Percentiles rank a stretch among this genome's conserved stretches.
These are phyloP conservation scores for Zeugodacus cucurbitae DNA, from an alignment of 1,140 invertebrate genomes.

Conservation along the genomic window DNA sequence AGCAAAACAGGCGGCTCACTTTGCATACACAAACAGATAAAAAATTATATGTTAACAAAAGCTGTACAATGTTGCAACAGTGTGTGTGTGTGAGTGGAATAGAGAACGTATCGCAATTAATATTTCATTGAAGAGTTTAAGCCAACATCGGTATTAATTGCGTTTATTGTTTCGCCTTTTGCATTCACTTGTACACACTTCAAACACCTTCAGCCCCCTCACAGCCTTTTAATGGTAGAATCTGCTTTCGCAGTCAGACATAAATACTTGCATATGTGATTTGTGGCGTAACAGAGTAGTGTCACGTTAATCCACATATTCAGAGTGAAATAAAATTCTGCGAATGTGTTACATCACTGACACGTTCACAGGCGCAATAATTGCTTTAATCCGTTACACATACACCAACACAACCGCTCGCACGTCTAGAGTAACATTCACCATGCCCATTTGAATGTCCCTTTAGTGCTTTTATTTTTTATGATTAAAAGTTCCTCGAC, in stretches of 20 bases:
- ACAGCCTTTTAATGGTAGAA: not conserved
- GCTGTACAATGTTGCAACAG: too few species aligned
- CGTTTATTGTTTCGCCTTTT: not conserved
- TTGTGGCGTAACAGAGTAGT: too few species aligned
- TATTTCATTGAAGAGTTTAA: not conserved
- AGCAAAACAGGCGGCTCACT: too few species aligned
- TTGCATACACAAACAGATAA: too few species aligned
- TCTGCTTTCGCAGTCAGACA: not conserved
- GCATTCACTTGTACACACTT: not conserved
- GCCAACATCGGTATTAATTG: not conserved
- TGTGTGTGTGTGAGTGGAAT: not conserved
- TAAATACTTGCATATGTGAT: too few species aligned
- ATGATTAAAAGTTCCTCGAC: too few species aligned
- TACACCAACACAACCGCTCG: not conserved
- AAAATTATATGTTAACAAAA: too few species aligned
- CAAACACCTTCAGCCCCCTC: not conserved
- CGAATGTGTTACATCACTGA: not conserved
- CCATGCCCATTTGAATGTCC: too few species aligned
- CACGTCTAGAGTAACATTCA: too few species aligned
- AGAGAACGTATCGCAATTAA: not conserved
- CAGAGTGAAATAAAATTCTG: not conserved
- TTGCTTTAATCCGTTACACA: conserved; percentile 6
- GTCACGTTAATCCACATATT: not conserved
- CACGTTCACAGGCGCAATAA: not conserved
- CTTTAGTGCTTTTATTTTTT: too few species aligned